Conservation (phyloP, 2,797 vertebrate species). For the Pangasius macronema region DNA sequence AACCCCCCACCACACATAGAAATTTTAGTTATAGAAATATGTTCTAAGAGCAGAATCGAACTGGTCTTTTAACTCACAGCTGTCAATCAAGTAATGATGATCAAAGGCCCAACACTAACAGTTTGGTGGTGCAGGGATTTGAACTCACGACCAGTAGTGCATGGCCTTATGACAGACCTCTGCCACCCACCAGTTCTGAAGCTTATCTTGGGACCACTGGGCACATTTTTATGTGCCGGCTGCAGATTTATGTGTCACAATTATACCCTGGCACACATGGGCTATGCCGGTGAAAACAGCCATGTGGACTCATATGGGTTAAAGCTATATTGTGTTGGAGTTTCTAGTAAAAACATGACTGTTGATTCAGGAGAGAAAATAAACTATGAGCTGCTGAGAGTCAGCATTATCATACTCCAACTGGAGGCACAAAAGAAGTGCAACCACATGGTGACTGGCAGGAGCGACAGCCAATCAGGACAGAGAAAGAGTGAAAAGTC, state of each 20-base stretch:
- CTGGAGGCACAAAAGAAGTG: background rate
- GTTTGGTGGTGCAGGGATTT: background rate
- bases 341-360: background rate
- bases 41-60: background rate
- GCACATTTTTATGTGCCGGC: too few species aligned
- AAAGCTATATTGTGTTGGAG: background rate
- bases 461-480: background rate
- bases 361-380: background rate
- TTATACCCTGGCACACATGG: background rate
- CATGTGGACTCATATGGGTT: background rate
- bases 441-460: background rate
- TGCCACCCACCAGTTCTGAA: background rate
- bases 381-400: background rate
- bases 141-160: background rate
- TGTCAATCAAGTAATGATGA: background rate
- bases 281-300: background rate
- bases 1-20: background rate
- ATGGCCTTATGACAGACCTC: background rate
- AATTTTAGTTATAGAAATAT: background rate
- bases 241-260: too few species aligned
- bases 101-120: background rate
- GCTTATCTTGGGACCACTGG: background rate
- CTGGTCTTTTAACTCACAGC: background rate
- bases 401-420: background rate
- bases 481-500: background rate